Percentiles rank a stretch among this genome's conserved stretches.
Evolutionary conservation across 2,113 vertebrate genomes (phyloP).

Genomic region (Paedocypris sp.): DNA sequence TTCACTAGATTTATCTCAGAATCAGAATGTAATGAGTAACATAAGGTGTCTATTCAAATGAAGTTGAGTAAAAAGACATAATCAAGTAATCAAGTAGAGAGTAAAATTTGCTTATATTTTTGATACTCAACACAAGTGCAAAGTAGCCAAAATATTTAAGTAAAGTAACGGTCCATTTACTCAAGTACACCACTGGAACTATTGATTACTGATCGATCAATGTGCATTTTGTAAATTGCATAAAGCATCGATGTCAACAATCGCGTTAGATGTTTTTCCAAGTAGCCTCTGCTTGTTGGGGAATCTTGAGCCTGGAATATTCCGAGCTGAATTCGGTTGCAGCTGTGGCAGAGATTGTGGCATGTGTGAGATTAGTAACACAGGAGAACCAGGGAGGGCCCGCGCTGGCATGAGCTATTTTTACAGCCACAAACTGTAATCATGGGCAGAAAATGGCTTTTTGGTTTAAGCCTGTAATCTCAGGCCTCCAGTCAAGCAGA

Average conservation of each 20-base stretch:
- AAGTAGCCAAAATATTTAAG: too few species aligned
- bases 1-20: too few species aligned
- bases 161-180: too few species aligned
- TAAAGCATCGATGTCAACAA: not conserved
- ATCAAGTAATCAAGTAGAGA: too few species aligned
- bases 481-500: conserved; percentile 28
- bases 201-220: not conserved
- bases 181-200: too few species aligned
- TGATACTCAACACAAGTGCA: too few species aligned
- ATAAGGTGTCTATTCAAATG: too few species aligned
- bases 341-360: conserved; percentile 15
- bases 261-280: conserved; percentile 1
- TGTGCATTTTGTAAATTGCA: not conserved
- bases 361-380: conserved; percentile 9
- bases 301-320: conserved; percentile 15
- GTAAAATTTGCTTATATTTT: too few species aligned
- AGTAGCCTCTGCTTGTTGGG: conserved; percentile 8
- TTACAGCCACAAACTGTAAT: conserved; percentile 56
- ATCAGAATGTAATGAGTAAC: too few species aligned
- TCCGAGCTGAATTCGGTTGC: conserved; percentile 14
- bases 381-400: conserved; percentile 47
- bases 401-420: conserved; percentile 48
- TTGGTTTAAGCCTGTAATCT: conserved; percentile 51
- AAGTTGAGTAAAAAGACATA: too few species aligned
- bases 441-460: conserved; percentile 53